Conservation (phyloP, 2,113 vertebrate species). For the Pleuronectes platessa region DNA sequence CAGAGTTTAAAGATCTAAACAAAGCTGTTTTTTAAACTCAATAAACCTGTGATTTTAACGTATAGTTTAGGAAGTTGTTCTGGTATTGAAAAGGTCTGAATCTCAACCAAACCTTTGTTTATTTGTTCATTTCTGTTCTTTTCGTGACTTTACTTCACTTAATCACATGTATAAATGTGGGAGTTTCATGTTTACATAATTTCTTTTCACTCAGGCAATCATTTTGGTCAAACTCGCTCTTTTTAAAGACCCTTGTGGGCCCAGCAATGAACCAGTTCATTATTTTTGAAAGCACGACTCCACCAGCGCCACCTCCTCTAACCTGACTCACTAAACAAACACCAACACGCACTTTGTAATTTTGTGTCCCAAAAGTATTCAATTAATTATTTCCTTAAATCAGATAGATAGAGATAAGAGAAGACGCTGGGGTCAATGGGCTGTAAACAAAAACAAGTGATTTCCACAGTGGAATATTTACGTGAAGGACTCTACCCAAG, state of each 20-base stretch:
- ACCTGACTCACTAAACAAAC: constrained; percentile 68
- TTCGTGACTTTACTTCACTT: constrained; percentile 13
- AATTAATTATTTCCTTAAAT: too few species aligned
- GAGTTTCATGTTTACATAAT: constrained; percentile 52
- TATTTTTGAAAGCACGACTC: constrained; percentile 68
- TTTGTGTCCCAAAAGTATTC: background rate
- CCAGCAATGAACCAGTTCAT: constrained; percentile 33
- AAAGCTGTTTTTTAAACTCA: background rate
- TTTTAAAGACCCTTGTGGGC: constrained; percentile 37
- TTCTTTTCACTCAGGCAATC: constrained; percentile 29
- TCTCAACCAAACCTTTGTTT: too few species aligned
- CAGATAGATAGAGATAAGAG: too few species aligned
- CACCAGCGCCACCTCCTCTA: constrained; percentile 63
- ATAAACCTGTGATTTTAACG: background rate
- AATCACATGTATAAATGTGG: constrained; percentile 46
- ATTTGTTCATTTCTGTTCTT: background rate
- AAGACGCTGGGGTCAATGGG: too few species aligned
- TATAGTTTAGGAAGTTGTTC: too few species aligned
- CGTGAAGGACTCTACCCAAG: too few species aligned
- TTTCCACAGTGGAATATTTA: too few species aligned
- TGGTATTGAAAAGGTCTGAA: too few species aligned
- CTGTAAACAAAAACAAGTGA: too few species aligned
- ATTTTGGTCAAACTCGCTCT: constrained; percentile 35
- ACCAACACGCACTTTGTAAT: constrained; percentile 30
- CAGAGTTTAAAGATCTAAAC: background rate